Conservation (phyloP, 2,113 vertebrate species). For the Apteryx mantelli region DNA sequence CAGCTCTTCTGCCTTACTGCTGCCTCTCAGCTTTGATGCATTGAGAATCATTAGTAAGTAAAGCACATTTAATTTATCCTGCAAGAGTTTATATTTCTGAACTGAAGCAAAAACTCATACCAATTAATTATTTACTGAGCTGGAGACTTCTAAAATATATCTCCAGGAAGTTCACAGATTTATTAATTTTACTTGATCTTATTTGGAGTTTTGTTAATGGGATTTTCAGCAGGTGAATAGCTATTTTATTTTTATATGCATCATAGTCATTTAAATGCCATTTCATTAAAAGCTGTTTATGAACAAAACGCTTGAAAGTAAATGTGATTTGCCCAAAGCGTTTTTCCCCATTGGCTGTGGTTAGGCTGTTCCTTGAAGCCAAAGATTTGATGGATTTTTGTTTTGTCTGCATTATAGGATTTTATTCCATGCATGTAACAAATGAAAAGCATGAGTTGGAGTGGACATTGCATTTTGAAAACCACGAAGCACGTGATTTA, state of each 20-base stretch:
- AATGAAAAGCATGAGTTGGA: background rate
- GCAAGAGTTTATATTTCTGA: conserved; percentile 29
- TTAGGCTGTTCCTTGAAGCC: background rate
- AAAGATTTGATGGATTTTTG: background rate
- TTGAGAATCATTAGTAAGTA: background rate
- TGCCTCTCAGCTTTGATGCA: background rate
- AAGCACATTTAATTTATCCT: background rate
- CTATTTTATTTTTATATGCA: conserved; percentile 27
- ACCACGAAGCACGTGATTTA: conserved; percentile 37
- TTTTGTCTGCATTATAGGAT: background rate
- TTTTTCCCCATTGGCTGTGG: background rate
- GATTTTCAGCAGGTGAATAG: conserved; percentile 56
- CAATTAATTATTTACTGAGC: conserved; percentile 32
- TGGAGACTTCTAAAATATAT: conserved; percentile 8
- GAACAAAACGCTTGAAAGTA: conserved; percentile 19
- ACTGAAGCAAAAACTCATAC: background rate
- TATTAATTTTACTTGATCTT: conserved; percentile 55
- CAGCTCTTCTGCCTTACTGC: background rate
- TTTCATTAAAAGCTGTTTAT: conserved; percentile 62
- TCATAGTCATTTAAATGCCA: conserved; percentile 34
- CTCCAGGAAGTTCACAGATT: background rate
- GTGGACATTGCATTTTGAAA: conserved; percentile 40
- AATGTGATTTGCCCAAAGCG: conserved; percentile 7
- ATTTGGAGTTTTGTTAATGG: conserved; percentile 54
- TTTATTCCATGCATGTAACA: background rate